Evolutionary conservation across 2,888 invertebrate genomes (phyloP), one percentile per base, ranked within the genome.

Genomic region (Trichacis sp.): DNA sequence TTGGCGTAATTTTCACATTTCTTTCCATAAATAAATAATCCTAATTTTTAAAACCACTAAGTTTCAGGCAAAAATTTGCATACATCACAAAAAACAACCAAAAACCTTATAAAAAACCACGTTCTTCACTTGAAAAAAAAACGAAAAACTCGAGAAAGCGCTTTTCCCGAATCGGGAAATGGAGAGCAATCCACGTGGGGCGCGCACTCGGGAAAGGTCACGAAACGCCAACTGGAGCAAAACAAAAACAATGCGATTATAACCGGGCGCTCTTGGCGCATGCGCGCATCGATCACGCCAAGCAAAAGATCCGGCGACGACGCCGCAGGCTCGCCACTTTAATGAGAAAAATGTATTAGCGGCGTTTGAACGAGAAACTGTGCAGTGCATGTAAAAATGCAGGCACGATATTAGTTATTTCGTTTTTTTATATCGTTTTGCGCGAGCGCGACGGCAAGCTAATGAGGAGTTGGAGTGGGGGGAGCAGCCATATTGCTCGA

Each of bases 221-320:
- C 65, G 58, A 66, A 51, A 61, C 61, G 65, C 53, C 61, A 66
- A 61, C 57, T 58, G 42, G 65, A 66, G 65, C 65, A 66, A 66
- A 66, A 66, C 65, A 66, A 66, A 66, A 66, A 66, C 65, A 66
- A 60, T 57, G 61, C 61, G 57, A 43, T 40, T 46, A 46, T 51
- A 9, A 42, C 49, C 2, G 29, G 40, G 42, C 24, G 14, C n/a
- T 19, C 12, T 8, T 1, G 19, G 60, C 60, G 64, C 64, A 19
- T 14, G 53, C 57, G 51, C 60, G 40, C 24, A 61, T 57, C 45
- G 65, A 57, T 60, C 47, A 15, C n/a, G 38, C 36, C 61, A 24
- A 29, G 8, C 3, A 49, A 47, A 36, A 50, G 48, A 64, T 54
- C 57, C 33, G 36, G 17, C 36, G 36, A 38, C 42, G 38, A 42